Evolutionary conservation across 2,797 vertebrate species (phyloP).

Genomic region (Rousettus madagascariensis): DNA sequence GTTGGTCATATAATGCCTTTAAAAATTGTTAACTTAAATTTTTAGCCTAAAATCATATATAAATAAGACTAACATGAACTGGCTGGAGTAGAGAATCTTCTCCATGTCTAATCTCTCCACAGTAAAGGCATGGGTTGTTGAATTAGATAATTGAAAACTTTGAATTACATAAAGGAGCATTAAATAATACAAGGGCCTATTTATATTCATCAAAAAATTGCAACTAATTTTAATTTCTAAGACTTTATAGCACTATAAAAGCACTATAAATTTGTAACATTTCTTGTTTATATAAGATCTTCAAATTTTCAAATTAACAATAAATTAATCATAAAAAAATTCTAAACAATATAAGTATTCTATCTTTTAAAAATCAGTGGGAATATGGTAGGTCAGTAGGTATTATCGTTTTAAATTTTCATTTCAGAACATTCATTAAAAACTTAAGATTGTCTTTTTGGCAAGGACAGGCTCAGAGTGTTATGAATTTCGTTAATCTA

Average conservation of each 20-base stretch:
- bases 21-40: background rate
- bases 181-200: background rate
- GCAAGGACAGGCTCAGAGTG: slow-evolving; percentile 63
- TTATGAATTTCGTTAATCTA: slow-evolving; percentile 72
- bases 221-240: background rate
- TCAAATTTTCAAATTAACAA: background rate
- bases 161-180: background rate
- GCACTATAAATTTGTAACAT: background rate
- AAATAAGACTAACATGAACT: background rate
- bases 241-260: background rate
- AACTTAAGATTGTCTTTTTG: slow-evolving; percentile 44
- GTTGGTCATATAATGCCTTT: background rate
- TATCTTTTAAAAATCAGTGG: slow-evolving; percentile 76
- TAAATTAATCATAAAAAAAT: background rate
- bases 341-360: slow-evolving; percentile 29
- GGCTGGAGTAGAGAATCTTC: background rate
- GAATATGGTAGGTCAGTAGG: slow-evolving; percentile 65
- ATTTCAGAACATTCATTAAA: slow-evolving; percentile 59
- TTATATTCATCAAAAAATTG: background rate
- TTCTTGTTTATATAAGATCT: background rate
- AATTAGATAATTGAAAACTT: background rate
- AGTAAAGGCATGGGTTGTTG: background rate
- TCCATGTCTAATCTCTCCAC: background rate
- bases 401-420: slow-evolving; percentile 75
- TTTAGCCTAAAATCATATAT: background rate